Percentiles rank a stretch among this genome's conserved stretches.
Conservation (phyloP, 2,888 invertebrate species). For the Gryllus longicercus region DNA sequence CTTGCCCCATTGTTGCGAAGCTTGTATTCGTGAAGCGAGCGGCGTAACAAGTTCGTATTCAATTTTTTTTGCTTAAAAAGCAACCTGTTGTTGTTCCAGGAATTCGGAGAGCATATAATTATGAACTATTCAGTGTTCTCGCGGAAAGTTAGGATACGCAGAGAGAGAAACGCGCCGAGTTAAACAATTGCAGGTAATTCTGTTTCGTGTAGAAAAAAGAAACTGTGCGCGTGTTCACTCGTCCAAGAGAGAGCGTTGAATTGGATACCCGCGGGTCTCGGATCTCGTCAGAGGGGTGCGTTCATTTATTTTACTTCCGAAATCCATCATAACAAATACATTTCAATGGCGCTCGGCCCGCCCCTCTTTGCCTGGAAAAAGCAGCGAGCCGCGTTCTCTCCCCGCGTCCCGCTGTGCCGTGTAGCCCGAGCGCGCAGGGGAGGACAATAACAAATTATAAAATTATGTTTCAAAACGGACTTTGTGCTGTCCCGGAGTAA, state of each 20-base stretch:
- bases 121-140: background rate
- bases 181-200: background rate
- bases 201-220: background rate
- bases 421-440: background rate
- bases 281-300: background rate
- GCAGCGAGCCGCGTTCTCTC: background rate
- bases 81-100: no score
- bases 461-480: conserved; percentile 17
- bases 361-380: background rate
- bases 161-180: background rate
- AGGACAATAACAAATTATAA: conserved; percentile 17
- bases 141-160: background rate
- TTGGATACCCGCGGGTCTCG: background rate
- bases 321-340: conserved; percentile 17
- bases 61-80: no score
- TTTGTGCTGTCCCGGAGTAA: background rate
- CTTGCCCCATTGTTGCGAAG: no score
- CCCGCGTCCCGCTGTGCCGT: background rate
- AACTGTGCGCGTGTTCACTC: background rate
- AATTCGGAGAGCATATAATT: background rate
- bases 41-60: no score
- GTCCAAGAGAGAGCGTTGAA: conserved; percentile 4
- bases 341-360: background rate
- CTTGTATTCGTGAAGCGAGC: no score
- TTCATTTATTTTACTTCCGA: conserved; percentile 9